Base-by-base conservation (phyloP, 2,888 invertebrate genomes). In the Penaeus monodon region DNA sequence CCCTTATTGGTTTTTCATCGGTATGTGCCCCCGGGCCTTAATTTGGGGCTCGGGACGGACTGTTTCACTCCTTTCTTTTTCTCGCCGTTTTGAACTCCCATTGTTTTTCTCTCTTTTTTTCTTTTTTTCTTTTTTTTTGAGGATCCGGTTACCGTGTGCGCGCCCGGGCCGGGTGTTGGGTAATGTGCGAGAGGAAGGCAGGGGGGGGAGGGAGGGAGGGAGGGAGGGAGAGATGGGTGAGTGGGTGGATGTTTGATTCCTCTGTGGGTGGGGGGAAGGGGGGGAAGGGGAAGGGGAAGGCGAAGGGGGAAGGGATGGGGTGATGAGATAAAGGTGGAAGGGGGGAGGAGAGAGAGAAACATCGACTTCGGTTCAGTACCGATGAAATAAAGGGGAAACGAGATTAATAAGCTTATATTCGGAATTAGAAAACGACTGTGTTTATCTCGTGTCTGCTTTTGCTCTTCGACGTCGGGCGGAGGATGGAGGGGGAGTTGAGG, bases 1-100 rank as follows among this genome's bases (percentile, higher is more conserved):
- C 65, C 77, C 81, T 44, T 86, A 81, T 82, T 86, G 86, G 82
- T 82, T 82, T 81, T 86, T 82, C 86, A 82, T 82, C n/a, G 86
- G 86, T 81, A 85, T 85, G 85, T 76, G 85, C 81, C 85, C 49
- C 81, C 38, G 66, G 81, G 81, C 85, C 81, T 76, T 79, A 44
- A 85, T 85, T 85, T 85, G 79, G 79, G 79, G 79, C 79, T 68
- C 78, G 66, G 27, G 57, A 20, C 44, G 57, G 17, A 57, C 57
- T 57, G 70, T 85, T 80, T 80, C 79, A 79, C 78, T 84, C 85
- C 81, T 74, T 85, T 79, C 79, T 80, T 73, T 78, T n/a, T 70
- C 27, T 70, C 70, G 12, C 27, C 17, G 27, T 70, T 70, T 10
- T 70, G 70, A 24, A 70, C 22, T n/a, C 24, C 57, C 17, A 70